Conservation (phyloP, 2,888 invertebrate genomes). For the Spialia ferax region DNA sequence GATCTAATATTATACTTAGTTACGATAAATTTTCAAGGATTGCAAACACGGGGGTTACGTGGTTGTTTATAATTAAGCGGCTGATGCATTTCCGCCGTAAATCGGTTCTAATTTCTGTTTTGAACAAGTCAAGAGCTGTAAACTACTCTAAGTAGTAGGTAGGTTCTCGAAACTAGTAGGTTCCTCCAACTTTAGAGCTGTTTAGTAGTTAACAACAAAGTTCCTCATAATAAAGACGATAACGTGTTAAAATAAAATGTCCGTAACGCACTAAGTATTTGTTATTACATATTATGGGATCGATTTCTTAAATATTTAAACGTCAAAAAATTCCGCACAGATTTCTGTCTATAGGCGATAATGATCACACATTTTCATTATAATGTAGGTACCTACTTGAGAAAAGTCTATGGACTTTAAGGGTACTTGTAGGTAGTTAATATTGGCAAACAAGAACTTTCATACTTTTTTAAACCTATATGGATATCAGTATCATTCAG, state of each 20-base stretch:
- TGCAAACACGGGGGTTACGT: slow-evolving; percentile 22
- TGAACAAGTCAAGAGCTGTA: background rate
- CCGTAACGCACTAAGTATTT: background rate
- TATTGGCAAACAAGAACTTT: slow-evolving; percentile 1
- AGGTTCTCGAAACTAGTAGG: background rate
- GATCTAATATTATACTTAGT: slow-evolving; percentile 2
- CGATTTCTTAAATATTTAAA: too few relatives aligned
- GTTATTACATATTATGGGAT: background rate
- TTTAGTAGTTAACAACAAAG: background rate
- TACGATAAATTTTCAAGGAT: slow-evolving; percentile 27
- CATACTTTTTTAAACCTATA: background rate
- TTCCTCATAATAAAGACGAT: too few relatives aligned
- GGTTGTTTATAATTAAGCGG: background rate
- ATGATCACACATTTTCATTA: background rate
- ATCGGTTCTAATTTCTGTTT: slow-evolving; percentile 16
- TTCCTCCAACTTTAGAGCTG: background rate
- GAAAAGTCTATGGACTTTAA: background rate
- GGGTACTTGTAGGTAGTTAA: background rate
- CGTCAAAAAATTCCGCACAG: too few relatives aligned
- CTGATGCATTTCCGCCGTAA: slow-evolving; percentile 21
- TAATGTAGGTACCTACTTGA: too few relatives aligned
- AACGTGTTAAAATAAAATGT: too few relatives aligned
- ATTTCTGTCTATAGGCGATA: too few relatives aligned
- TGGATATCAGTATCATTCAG: background rate
- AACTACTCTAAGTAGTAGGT: background rate